Conservation (phyloP, 2,797 vertebrate species). For the Tiaroga cobitis region DNA sequence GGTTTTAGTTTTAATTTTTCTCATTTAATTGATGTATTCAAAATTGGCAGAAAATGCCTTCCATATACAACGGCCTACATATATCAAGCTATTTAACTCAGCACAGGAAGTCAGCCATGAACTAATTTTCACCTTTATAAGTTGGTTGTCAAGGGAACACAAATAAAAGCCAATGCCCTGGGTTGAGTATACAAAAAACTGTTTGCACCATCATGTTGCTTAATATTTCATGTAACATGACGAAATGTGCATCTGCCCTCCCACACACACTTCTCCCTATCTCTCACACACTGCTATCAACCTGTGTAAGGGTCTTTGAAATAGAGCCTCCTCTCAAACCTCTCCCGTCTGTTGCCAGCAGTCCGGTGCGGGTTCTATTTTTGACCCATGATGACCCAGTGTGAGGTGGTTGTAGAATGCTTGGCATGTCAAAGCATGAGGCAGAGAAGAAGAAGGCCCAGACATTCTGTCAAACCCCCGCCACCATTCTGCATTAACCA, state of each 20-base stretch:
- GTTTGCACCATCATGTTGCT: neutral
- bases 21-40: too few species aligned
- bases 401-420: conserved; percentile 55
- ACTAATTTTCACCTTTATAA: neutral
- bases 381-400: conserved; percentile 41
- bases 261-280: neutral
- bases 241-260: neutral
- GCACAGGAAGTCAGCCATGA: neutral
- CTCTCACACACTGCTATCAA: neutral
- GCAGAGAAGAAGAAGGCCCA: conserved; percentile 4
- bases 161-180: neutral
- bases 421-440: conserved; percentile 49
- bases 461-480: conserved; percentile 25
- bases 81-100: neutral
- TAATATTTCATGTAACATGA: neutral
- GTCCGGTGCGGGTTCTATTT: conserved; percentile 55
- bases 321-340: conserved; percentile 3
- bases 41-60: too few species aligned
- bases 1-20: too few species aligned
- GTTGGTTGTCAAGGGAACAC: neutral
- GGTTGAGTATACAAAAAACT: neutral
- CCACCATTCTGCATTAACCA: conserved; percentile 15
- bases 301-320: conserved; percentile 16
- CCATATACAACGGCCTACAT: neutral
- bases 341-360: conserved; percentile 19